Evolutionary conservation across 2,113 vertebrate species (phyloP).

Genomic region (Oreochromis spilurus): DNA sequence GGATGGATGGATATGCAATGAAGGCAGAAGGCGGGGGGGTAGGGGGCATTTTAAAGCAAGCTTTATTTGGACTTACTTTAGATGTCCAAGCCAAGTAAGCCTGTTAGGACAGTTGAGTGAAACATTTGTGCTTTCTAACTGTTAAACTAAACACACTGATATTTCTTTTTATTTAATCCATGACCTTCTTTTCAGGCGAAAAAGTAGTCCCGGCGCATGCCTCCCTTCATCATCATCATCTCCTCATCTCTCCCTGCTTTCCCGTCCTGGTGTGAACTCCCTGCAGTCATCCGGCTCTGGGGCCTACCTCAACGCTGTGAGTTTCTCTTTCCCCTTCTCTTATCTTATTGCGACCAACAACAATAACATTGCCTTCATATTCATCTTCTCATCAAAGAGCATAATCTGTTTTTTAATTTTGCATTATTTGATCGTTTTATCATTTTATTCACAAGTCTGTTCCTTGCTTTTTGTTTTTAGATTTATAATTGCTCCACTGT

Average conservation of each 20-base stretch:
- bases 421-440: constrained; percentile 26
- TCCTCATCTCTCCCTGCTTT: constrained; percentile 72
- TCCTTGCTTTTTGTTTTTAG: constrained; percentile 19
- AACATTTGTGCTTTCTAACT: neutral
- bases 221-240: constrained; percentile 66
- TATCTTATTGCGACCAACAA: neutral
- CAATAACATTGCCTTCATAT: constrained; percentile 1
- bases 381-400: constrained; percentile 28
- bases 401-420: constrained; percentile 30
- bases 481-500: constrained; percentile 30
- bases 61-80: neutral
- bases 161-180: neutral
- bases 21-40: neutral
- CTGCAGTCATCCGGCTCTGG: constrained; percentile 64
- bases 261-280: constrained; percentile 62
- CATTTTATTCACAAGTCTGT: constrained; percentile 36
- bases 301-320: constrained; percentile 76
- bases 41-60: neutral
- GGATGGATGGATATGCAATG: neutral
- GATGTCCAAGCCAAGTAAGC: neutral
- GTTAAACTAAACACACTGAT: neutral
- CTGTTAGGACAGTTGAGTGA: neutral
- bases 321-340: constrained; percentile 6
- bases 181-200: constrained; percentile 39
- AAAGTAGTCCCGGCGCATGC: constrained; percentile 64